These are phyloP conservation scores for Andrena minutula DNA, from an alignment of 2,888 invertebrate genomes.

Conservation along the genomic window DNA sequence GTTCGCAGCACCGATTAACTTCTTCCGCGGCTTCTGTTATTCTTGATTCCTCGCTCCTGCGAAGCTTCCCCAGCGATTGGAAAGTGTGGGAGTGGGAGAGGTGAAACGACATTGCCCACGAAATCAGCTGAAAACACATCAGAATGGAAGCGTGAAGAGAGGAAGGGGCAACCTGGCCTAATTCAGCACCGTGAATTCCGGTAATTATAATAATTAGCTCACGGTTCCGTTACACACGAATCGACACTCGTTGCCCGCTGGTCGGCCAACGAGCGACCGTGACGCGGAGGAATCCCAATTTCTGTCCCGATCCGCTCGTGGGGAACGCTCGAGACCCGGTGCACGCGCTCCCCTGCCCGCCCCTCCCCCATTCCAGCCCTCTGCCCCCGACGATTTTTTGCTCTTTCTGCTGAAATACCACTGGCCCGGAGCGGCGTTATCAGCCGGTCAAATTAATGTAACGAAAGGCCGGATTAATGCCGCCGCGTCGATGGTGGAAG, in stretches of 20 bases:
- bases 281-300: slow-evolving; percentile 43
- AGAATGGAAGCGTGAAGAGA: not conserved
- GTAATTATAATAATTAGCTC: slow-evolving; percentile 82
- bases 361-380: not conserved
- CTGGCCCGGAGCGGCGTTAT: slow-evolving; percentile 36
- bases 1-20: no score
- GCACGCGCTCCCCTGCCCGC: not conserved
- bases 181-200: slow-evolving; percentile 81
- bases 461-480: slow-evolving; percentile 50
- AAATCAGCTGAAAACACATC: not conserved
- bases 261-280: slow-evolving; percentile 36
- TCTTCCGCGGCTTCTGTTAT: no score
- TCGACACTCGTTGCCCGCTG: slow-evolving; percentile 67
- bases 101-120: not conserved
- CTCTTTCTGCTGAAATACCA: slow-evolving; percentile 18
- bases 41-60: no score
- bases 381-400: not conserved
- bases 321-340: slow-evolving; percentile 6
- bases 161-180: slow-evolving; percentile 55
- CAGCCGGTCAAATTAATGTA: slow-evolving; percentile 45
- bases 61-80: no score
- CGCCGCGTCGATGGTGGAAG: slow-evolving; percentile 29
- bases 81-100: not conserved
- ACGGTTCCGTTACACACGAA: slow-evolving; percentile 77
- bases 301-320: slow-evolving; percentile 22